These are phyloP conservation scores for Palythoa caribaeorum DNA, from an alignment of 92 coral and sea anemone genomes.

Conservation along the genomic window DNA sequence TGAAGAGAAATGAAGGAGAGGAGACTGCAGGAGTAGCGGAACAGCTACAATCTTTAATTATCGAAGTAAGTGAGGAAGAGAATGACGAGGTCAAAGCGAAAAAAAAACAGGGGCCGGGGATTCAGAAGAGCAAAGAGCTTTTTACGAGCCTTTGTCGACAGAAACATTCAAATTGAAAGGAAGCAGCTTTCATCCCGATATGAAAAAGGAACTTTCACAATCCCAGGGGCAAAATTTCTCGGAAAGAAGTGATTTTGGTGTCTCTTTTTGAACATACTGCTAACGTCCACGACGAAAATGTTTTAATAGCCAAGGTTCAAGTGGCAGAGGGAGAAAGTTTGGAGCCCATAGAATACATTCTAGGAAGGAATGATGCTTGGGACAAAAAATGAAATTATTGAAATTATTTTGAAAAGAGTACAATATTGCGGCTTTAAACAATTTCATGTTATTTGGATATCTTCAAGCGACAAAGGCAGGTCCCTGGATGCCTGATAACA, in stretches of 20 bases:
- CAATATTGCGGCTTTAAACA: conserved; percentile 41
- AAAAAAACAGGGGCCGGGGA: too few species aligned
- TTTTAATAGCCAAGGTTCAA: conserved; percentile 28
- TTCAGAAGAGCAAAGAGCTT: too few species aligned
- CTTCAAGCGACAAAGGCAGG: conserved; percentile 49
- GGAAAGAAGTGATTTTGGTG: not conserved
- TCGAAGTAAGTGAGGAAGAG: too few species aligned
- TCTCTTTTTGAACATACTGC: conserved; percentile 4
- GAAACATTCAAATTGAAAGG: not conserved
- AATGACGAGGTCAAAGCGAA: too few species aligned
- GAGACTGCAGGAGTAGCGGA: too few species aligned
- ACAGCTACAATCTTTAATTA: too few species aligned
- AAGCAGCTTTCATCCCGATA: not conserved
- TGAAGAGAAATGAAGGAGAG: not conserved
- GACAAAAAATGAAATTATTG: conserved; percentile 6
- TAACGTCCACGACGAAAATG: conserved; percentile 61
- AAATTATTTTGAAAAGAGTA: not conserved
- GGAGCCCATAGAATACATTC: conserved; percentile 24
- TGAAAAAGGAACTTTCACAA: not conserved
- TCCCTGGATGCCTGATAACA: conserved; percentile 43
- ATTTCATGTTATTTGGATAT: conserved; percentile 45
- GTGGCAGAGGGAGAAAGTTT: not conserved
- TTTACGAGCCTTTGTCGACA: not conserved
- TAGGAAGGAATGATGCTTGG: conserved; percentile 43
- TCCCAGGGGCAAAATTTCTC: not conserved